Percentiles rank a stretch among this genome's conserved stretches.
These are phyloP conservation scores for Poecilus cupreus DNA, from an alignment of 2,888 invertebrate species.

Conservation along the genomic window DNA sequence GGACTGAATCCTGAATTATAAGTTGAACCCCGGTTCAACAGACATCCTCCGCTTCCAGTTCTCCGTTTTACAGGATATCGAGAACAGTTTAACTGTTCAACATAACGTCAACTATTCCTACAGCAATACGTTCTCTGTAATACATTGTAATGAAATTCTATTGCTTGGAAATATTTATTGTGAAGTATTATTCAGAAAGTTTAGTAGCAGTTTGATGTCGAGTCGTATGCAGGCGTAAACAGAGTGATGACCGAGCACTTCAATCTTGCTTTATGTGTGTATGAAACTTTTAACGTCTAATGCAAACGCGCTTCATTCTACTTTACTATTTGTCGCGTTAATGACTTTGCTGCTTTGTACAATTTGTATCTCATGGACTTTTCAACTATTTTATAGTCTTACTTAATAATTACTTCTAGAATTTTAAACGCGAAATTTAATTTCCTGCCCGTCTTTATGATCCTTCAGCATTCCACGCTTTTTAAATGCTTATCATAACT, in stretches of 20 bases:
- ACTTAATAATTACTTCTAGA: not conserved
- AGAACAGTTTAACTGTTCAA: no score
- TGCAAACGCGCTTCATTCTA: not conserved
- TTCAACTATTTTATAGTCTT: not conserved
- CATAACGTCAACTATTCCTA: no score
- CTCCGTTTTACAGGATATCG: not conserved
- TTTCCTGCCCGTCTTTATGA: not conserved
- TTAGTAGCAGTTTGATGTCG: constrained; percentile 10
- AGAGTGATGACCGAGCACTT: constrained; percentile 27
- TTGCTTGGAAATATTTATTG: constrained; percentile 15
- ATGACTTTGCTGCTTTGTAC: constrained; percentile 26
- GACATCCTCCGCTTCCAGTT: not conserved
- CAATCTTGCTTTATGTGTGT: constrained; percentile 26
- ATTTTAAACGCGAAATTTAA: not conserved
- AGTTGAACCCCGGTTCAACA: constrained; percentile 7
- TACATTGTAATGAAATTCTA: not conserved
- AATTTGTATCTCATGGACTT: constrained; percentile 28
- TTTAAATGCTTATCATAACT: no score
- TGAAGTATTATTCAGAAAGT: constrained; percentile 13
- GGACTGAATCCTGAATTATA: constrained; percentile 47
- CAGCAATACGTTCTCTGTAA: not conserved
- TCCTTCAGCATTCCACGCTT: not conserved
- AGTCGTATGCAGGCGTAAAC: not conserved
- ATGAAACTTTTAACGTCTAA: constrained; percentile 12
- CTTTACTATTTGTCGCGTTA: constrained; percentile 21